A percentile compares a stretch with the other conserved stretches of the same genome.
These are phyloP conservation scores for Crotophaga sulcirostris DNA, from an alignment of 2,113 vertebrate genomes.

Conservation along the genomic window DNA sequence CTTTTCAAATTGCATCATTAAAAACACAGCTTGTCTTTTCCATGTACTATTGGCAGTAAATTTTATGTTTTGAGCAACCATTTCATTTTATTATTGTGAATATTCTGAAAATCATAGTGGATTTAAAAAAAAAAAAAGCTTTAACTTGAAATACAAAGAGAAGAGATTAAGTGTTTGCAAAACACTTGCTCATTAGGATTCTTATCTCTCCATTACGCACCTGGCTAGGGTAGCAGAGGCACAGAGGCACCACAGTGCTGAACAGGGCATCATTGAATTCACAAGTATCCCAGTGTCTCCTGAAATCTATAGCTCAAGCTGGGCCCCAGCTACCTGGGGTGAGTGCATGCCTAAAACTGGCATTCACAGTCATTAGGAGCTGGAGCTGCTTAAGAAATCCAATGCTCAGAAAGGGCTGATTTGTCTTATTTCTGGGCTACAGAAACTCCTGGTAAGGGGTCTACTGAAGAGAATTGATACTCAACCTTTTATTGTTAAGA, in stretches of 20 bases:
- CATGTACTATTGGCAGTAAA: not conserved
- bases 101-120: not conserved
- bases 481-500: not conserved
- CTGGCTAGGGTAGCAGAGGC: not conserved
- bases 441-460: not conserved
- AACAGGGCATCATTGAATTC: not conserved
- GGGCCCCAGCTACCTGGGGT: not conserved
- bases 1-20: constrained; percentile 38
- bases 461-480: no score
- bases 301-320: not conserved
- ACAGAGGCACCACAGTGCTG: not conserved
- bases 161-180: not conserved
- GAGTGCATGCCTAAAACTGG: accelerated
- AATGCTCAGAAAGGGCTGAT: not conserved
- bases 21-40: constrained; percentile 24
- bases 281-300: not conserved
- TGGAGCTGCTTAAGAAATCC: not conserved
- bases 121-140: not conserved
- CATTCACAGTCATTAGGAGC: not conserved
- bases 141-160: not conserved
- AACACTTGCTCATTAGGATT: not conserved
- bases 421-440: not conserved
- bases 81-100: constrained; percentile 5
- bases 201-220: not conserved
- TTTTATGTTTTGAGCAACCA: not conserved